A percentile compares a stretch with the other conserved stretches of the same genome.
These are phyloP conservation scores for Catocala fraxini DNA, from an alignment of 2,888 invertebrate species.

Conservation along the genomic window DNA sequence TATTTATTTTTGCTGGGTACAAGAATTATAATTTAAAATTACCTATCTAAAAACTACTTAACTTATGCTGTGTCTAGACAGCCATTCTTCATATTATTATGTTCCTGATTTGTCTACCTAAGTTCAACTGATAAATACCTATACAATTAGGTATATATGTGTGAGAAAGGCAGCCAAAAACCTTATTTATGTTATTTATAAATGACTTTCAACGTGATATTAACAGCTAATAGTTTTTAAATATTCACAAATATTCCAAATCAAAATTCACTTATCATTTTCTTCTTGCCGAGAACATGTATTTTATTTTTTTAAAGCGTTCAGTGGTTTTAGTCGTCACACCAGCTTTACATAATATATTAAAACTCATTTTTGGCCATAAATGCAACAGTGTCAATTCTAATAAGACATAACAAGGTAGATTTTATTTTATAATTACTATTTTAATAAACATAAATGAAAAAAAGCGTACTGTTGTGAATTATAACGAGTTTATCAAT, in stretches of 20 bases:
- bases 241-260: slow-evolving; percentile 10
- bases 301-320: no score
- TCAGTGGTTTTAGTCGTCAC: background rate
- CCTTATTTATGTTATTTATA: slow-evolving; percentile 9
- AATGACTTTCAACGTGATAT: slow-evolving; percentile 13
- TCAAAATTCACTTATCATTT: background rate
- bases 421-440: background rate
- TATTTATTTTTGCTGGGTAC: background rate
- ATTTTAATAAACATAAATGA: no score
- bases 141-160: slow-evolving; percentile 16
- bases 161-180: slow-evolving; percentile 11
- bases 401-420: background rate
- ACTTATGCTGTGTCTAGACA: slow-evolving; percentile 32
- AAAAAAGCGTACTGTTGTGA: no score
- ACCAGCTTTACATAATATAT: background rate
- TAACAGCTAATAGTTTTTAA: background rate
- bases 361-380: background rate
- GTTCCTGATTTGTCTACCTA: slow-evolving; percentile 37
- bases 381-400: background rate
- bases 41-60: slow-evolving; percentile 46
- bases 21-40: slow-evolving; percentile 36
- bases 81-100: slow-evolving; percentile 28
- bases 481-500: no score
- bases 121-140: slow-evolving; percentile 18
- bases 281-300: no score